These are phyloP conservation scores for Colostygia pectinataria DNA, from an alignment of 2,888 invertebrate species.

Conservation along the genomic window DNA sequence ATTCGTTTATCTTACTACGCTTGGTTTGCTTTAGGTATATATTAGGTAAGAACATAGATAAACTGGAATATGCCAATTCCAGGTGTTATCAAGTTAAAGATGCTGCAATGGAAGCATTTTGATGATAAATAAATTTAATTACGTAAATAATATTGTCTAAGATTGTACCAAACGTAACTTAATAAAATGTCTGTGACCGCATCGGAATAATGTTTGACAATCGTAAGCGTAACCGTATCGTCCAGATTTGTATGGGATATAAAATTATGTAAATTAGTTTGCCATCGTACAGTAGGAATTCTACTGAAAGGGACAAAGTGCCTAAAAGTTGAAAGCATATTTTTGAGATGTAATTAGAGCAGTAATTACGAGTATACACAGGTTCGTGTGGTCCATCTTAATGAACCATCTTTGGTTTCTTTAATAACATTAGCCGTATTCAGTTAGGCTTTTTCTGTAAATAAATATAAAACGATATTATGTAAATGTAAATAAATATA, in stretches of 20 bases:
- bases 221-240: no score
- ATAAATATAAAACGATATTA: no score
- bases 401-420: constrained; percentile 38
- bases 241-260: no score
- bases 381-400: constrained; percentile 23
- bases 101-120: constrained; percentile 23
- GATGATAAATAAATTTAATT: no score
- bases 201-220: no score
- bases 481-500: no score
- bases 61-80: constrained; percentile 30
- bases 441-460: no score
- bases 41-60: constrained; percentile 32
- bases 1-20: constrained; percentile 37
- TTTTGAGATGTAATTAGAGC: constrained; percentile 25
- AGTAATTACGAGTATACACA: constrained; percentile 28
- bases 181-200: no score
- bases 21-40: constrained; percentile 30
- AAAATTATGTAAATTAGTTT: no score
- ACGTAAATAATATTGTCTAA: no score
- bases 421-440: constrained; percentile 40
- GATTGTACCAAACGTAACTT: no score
- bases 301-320: neutral
- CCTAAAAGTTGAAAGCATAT: constrained; percentile 14
- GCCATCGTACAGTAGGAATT: no score
- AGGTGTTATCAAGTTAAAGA: constrained; percentile 23